Percentiles rank a stretch among this genome's conserved stretches.
These are phyloP conservation scores for Acanthosepion pharaonis DNA, from an alignment of 2,888 invertebrate species.

Conservation along the genomic window DNA sequence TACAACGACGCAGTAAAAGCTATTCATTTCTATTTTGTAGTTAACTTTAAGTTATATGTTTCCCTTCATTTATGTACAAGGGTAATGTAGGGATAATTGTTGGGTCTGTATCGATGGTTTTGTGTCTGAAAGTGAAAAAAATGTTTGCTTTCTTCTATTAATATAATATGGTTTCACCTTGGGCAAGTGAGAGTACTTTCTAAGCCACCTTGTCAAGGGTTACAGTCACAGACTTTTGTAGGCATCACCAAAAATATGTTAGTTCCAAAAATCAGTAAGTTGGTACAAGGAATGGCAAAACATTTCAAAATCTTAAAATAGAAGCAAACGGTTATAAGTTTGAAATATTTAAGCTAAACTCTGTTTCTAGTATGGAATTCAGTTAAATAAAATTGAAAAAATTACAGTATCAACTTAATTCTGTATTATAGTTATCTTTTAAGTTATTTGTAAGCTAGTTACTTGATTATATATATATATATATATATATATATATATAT, in stretches of 20 bases:
- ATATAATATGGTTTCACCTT: background rate
- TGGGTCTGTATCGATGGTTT: too few relatives aligned
- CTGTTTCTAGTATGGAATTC: background rate
- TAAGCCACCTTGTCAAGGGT: slow-evolving; percentile 33
- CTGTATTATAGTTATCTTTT: background rate
- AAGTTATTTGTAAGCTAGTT: background rate
- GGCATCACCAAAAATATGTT: background rate
- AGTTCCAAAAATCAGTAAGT: background rate
- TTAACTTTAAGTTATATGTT: too few relatives aligned
- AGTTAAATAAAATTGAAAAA: background rate
- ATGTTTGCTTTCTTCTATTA: too few relatives aligned
- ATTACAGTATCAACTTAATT: background rate
- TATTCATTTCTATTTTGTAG: too few relatives aligned
- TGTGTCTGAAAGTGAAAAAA: too few relatives aligned
- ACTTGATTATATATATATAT: background rate
- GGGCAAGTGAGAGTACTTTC: background rate
- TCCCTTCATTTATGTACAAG: too few relatives aligned
- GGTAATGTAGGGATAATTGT: too few relatives aligned
- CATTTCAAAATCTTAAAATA: too few relatives aligned
- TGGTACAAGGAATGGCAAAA: too few relatives aligned
- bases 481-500: background rate
- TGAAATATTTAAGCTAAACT: background rate
- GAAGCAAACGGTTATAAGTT: too few relatives aligned
- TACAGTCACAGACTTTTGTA: background rate
- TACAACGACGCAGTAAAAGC: too few relatives aligned